These are phyloP conservation scores for Cochlearius cochlearius DNA, from an alignment of 2,113 vertebrate genomes.

Conservation along the genomic window DNA sequence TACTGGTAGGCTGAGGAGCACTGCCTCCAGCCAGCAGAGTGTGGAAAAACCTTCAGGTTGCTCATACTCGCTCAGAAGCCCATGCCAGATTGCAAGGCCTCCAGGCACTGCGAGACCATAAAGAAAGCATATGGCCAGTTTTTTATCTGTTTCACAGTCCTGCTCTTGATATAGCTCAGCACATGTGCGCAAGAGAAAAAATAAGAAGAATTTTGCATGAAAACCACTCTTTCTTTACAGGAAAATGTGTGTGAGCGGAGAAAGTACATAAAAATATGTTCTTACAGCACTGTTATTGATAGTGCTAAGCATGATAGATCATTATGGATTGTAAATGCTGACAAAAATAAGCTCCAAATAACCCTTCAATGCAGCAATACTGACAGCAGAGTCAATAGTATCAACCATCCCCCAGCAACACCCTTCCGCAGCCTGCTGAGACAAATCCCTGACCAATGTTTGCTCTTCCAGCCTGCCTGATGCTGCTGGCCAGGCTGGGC, in stretches of 20 bases:
- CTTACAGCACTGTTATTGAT: not conserved
- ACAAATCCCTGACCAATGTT: fast-evolving
- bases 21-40: not conserved
- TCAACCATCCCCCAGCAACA: not conserved
- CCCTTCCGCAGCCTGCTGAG: fast-evolving
- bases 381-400: not conserved
- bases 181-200: not conserved
- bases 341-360: not conserved
- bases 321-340: not conserved
- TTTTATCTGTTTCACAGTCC: slow-evolving; percentile 16
- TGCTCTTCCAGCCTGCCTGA: not conserved
- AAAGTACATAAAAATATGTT: not conserved
- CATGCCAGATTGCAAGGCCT: not conserved
- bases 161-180: slow-evolving; percentile 48
- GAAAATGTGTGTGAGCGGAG: not conserved
- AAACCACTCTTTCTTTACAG: not conserved
- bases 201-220: not conserved
- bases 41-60: not conserved
- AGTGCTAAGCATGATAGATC: not conserved
- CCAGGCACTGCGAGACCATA: not conserved
- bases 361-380: not conserved
- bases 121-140: slow-evolving; percentile 42
- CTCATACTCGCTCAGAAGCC: not conserved
- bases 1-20: not conserved
- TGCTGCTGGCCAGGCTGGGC: not conserved